phyloP scores from a whole-genome alignment of 2,113 vertebrate species.

The Craseonycteris thonglongyai region DNA sequence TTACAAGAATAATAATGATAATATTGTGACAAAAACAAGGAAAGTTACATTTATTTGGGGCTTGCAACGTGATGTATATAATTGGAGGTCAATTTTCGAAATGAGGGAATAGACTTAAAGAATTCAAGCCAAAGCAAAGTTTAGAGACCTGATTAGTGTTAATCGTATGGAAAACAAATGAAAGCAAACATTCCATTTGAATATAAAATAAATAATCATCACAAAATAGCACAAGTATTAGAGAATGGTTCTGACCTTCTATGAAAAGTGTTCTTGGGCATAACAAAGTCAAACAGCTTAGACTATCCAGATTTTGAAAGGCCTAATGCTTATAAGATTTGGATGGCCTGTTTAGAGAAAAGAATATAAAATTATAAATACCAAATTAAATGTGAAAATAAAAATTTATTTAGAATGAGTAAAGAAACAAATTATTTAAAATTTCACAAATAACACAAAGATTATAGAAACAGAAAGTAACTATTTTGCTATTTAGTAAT shows the following conservation, averaged over 20 bases:
- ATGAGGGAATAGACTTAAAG: neutral
- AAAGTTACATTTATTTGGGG: neutral
- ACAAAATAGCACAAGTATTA: neutral
- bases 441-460: neutral
- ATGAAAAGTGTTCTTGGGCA: neutral
- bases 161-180: neutral
- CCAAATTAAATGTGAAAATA: neutral
- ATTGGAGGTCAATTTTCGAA: neutral
- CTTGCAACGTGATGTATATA: neutral
- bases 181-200: neutral
- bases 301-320: neutral
- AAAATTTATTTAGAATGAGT: neutral
- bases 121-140: neutral
- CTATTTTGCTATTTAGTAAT: neutral
- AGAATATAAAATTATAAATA: neutral
- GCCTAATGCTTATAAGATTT: neutral
- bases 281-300: neutral
- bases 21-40: neutral
- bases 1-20: neutral
- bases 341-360: neutral
- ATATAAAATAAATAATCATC: neutral
- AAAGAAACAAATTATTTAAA: neutral
- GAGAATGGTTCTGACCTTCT: neutral
- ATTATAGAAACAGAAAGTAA: neutral
- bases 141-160: neutral